These are phyloP conservation scores for Endomychus coccineus DNA, from an alignment of 2,888 invertebrate species.

Conservation along the genomic window DNA sequence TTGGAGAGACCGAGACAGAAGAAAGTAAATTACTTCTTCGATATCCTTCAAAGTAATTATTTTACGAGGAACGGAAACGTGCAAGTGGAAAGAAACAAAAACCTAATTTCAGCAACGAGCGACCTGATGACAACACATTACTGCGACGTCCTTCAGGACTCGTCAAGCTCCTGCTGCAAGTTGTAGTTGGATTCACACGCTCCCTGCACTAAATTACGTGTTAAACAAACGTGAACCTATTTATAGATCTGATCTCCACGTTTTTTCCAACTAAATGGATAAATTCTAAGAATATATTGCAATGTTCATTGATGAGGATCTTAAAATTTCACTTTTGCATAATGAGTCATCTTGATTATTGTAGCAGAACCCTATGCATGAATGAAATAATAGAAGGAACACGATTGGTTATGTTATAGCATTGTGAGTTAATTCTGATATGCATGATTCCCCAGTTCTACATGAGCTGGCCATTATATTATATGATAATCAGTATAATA, in stretches of 20 bases:
- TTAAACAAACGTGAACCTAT: constrained; percentile 17
- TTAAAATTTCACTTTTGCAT: no score
- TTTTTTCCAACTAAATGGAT: no score
- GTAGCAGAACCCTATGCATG: no score
- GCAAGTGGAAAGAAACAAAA: constrained; percentile 38
- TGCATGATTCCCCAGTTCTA: no score
- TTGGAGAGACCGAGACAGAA: constrained; percentile 12
- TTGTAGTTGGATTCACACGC: constrained; percentile 37
- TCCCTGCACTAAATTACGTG: constrained; percentile 31
- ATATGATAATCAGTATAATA: no score
- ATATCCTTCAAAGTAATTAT: constrained; percentile 31
- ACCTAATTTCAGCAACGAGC: constrained; percentile 44
- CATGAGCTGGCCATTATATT: no score
- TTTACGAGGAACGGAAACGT: constrained; percentile 31
- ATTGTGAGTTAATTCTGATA: no score
- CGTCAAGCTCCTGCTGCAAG: constrained; percentile 36
- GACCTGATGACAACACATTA: constrained; percentile 44
- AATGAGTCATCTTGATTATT: no score
- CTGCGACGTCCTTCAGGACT: constrained; percentile 40
- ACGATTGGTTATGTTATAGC: no score
- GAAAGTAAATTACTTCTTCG: constrained; percentile 18
- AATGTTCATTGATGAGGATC: no score
- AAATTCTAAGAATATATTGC: no score
- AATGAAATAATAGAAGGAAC: no score
- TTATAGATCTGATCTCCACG: constrained; percentile 15